Evolutionary conservation across 2,113 vertebrate species (phyloP).

Genomic region (Oostethus manadensis): DNA sequence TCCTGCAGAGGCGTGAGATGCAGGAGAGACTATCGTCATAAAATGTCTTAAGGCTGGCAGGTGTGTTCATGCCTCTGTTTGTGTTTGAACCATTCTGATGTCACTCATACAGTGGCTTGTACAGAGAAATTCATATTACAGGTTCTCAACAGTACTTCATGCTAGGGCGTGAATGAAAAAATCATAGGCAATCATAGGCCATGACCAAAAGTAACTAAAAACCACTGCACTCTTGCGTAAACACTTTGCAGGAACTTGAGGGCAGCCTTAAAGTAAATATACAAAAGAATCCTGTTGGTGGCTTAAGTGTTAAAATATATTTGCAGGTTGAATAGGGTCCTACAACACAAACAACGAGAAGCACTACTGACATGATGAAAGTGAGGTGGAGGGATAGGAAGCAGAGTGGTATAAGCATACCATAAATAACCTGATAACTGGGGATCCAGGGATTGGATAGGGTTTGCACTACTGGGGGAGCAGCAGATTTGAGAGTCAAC

Average conservation of each 20-base stretch:
- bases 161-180: too few species aligned
- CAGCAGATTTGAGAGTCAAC: background rate
- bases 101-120: too few species aligned
- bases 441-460: background rate
- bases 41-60: too few species aligned
- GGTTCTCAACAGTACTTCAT: too few species aligned
- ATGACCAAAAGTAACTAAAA: too few species aligned
- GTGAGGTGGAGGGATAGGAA: background rate
- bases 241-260: background rate
- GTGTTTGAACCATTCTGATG: too few species aligned
- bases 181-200: too few species aligned
- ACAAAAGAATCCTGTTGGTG: background rate
- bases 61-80: too few species aligned
- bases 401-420: slow-evolving; percentile 8
- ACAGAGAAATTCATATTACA: too few species aligned
- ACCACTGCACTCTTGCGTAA: too few species aligned
- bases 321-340: background rate
- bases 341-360: background rate
- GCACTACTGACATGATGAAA: background rate
- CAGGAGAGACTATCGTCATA: too few species aligned
- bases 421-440: slow-evolving; percentile 7
- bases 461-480: background rate
- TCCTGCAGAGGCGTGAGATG: too few species aligned
- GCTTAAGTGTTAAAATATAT: background rate
- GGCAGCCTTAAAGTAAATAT: background rate